Evolutionary conservation across 2,113 vertebrate species (phyloP), one percentile per base, ranked within the genome.

Genomic region (Antechinus flavipes): DNA sequence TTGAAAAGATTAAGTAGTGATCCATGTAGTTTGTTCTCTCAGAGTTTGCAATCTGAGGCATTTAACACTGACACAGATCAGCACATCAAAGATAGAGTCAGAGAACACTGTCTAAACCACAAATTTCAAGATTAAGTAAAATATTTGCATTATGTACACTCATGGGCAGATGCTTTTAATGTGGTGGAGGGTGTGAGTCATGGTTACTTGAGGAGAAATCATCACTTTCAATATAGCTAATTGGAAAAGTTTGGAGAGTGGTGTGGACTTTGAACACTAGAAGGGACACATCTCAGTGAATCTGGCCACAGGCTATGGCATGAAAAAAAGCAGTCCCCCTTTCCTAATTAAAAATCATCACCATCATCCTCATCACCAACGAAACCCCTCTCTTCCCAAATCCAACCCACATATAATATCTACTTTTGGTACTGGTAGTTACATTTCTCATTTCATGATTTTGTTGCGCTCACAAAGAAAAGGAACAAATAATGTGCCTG

Each of bases 121-220:
- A n/a, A 93, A 22, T 14, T 8, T 23, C 54, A 55, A 61, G 54
- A 61, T 95, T 94, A 93, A 92, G 84, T 16, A n/a, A 61, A 27
- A 47, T 42, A 22, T 92, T 90, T 47, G 27, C 5, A 2, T 54
- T 19, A 46, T 10, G 0, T 91, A 5, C 1, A 54, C 89, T 27
- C 30, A 89, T 61, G 42, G 53, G 14, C 22, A 90, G 93, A 95
- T 56, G 4, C 96, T 95, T 89, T 91, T 90, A 91, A 95, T 42
- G 61, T 47, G 46, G 91, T 68, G 30, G 93, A 61, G 91, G 94
- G 30, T 35, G 91, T 42, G 93, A 93, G 91, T 89, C 8, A 90
- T 24, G 35, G 42, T 93, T 91, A 58, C 54, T 47, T 52, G 90
- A 91, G 26, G 30, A 6, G 9, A 47, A 76, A 52, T 42, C 8